phyloP scores from a whole-genome alignment of 2,113 vertebrate genomes.

The Poecile atricapillus region DNA sequence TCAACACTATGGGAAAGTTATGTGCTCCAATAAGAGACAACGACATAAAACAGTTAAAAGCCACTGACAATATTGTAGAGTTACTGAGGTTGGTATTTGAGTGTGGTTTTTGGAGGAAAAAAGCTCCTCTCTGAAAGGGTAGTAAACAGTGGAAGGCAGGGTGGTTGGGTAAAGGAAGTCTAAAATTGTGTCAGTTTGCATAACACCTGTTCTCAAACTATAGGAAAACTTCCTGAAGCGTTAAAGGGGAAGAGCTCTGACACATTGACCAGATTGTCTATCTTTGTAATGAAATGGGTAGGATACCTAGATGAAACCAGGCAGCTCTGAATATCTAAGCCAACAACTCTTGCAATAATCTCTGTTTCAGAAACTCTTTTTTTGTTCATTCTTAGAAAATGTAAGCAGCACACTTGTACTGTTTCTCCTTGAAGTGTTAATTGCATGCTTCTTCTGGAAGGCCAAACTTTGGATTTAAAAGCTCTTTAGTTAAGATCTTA shows the following conservation, averaged over 20 bases:
- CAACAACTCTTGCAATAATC: background rate
- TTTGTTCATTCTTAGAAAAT: background rate
- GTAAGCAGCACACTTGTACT: background rate
- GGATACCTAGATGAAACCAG: background rate
- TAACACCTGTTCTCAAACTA: background rate
- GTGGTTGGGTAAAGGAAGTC: background rate
- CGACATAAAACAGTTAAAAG: conserved; percentile 84
- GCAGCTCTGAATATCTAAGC: background rate
- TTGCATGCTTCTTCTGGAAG: background rate
- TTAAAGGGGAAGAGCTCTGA: background rate
- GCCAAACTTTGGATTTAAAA: background rate
- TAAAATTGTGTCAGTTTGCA: background rate
- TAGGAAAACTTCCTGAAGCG: background rate
- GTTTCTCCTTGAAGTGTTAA: background rate
- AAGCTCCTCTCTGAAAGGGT: background rate
- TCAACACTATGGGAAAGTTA: conserved; percentile 89
- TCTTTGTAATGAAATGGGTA: background rate
- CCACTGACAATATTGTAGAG: conserved; percentile 77
- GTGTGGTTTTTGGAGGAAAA: background rate
- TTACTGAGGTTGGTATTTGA: conserved; percentile 74
- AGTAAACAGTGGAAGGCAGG: background rate
- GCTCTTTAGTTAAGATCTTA: background rate
- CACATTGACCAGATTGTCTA: background rate
- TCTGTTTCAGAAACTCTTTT: background rate
- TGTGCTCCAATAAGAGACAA: conserved; percentile 88